Base-by-base conservation (phyloP, 2,888 invertebrate genomes). In the Stenchaetothrips biformis region DNA sequence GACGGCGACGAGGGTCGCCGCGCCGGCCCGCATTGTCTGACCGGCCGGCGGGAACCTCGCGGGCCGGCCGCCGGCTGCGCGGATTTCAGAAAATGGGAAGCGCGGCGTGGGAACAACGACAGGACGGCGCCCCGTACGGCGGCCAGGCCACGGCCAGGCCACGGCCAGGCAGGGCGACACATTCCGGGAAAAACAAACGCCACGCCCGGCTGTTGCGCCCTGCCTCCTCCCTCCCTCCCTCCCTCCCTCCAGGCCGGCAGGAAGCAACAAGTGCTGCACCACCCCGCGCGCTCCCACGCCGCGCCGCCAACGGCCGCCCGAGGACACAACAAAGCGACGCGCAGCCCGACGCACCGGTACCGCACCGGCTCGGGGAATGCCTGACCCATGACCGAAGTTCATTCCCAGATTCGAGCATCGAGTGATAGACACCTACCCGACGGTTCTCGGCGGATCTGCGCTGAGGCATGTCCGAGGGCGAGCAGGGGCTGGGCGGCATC, bases 381-480 rank as follows among this genome's bases (percentile, higher is more conserved):
- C 53, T 7, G 53, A 7, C 37, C 2, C 37, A 37, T 37, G 37
- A 4, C 37, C 37, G 2, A 37, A 37, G 37, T n/a, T n/a, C 53
- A 16, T 9, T 7, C 53, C 53, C 53, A 16, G 53, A 16, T 21
- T 80, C 79, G 37, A 62, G 37, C 18, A 25, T 80, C 47, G 80
- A 47, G 67, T 77, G 78, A 37, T 78, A n/a, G 82, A 86, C 83
- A 87, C 87, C 85, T 85, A 88, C 87, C 86, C 88, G 86, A 86
- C 88, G 86, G 83, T 88, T 88, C 83, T 88, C 88, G 80, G 87
- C 87, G 9, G 87, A 86, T 83, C 87, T 84, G 81, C 87, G 85
- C 59, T 84, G 80, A 9, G 84, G 82, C 2, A 83, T 83, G 8
- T 86, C 84, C 0, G 84, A 82, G 48, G 82, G 82, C 86, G 86